Percentiles rank a stretch among this genome's conserved stretches.
Evolutionary conservation across 30 jellyfish, hydroid and myxozoan species (phyloP).

Genomic region (Turritopsis dohrnii): DNA sequence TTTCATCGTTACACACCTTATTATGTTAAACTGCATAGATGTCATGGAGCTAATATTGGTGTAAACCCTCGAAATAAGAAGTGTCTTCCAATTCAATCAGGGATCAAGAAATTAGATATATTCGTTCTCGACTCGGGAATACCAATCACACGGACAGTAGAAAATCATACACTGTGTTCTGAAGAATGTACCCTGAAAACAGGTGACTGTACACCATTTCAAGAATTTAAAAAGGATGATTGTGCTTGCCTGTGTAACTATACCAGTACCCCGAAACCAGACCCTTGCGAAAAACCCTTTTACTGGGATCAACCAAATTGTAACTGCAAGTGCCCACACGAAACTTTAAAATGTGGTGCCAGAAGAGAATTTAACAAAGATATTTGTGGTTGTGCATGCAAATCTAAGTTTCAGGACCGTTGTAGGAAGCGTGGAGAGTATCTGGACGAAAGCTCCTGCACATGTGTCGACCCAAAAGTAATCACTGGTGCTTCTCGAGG

Average conservation of each 20-base stretch:
- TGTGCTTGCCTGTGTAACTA: conserved; percentile 36
- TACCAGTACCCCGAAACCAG: conserved; percentile 16
- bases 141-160: not conserved
- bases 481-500: conserved; percentile 10
- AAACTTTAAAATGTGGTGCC: conserved; percentile 8
- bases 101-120: not conserved
- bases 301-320: conserved; percentile 33
- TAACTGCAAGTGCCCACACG: conserved; percentile 30
- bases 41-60: conserved; percentile 28
- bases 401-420: not conserved
- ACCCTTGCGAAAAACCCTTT: conserved; percentile 22
- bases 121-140: not conserved
- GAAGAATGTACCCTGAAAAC: conserved; percentile 4
- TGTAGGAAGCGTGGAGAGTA: conserved; percentile 15
- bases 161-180: conserved; percentile 33
- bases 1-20: conserved; percentile 28
- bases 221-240: not conserved
- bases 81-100: conserved; percentile 31
- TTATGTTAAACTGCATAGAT: conserved; percentile 23
- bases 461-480: conserved; percentile 17
- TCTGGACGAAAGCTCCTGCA: conserved; percentile 18
- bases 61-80: conserved; percentile 20
- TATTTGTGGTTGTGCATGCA: conserved; percentile 28
- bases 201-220: conserved; percentile 29
- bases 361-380: conserved; percentile 19